A percentile compares a stretch with the other conserved stretches of the same genome.
These are phyloP conservation scores for Thamnophis elegans DNA, from an alignment of 2,797 vertebrate species.

Conservation along the genomic window DNA sequence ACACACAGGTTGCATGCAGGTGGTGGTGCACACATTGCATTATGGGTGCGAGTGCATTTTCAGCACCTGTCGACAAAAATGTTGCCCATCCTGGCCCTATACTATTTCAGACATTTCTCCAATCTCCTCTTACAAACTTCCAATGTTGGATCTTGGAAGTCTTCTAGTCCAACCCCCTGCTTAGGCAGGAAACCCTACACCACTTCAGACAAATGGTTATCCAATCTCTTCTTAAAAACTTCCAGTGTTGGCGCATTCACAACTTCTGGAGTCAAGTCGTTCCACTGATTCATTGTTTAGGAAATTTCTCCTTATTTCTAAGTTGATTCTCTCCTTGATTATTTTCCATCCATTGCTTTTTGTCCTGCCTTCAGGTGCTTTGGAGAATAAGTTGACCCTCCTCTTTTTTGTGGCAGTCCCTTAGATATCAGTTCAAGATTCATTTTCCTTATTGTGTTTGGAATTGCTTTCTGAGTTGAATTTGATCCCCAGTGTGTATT, in stretches of 20 bases:
- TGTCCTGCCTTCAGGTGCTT: neutral
- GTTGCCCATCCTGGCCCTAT: too few species aligned
- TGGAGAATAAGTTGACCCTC: neutral
- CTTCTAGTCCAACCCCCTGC: neutral
- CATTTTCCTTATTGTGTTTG: neutral
- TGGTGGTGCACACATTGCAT: too few species aligned
- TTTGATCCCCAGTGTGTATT: slow-evolving; percentile 15
- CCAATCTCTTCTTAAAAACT: neutral
- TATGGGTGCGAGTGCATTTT: too few species aligned
- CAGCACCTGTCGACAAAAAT: too few species aligned
- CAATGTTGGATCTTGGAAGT: neutral
- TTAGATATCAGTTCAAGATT: neutral
- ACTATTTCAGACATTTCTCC: too few species aligned
- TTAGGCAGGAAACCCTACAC: neutral
- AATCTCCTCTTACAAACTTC: too few species aligned
- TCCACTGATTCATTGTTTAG: neutral
- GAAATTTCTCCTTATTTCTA: neutral
- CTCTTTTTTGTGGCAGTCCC: neutral
- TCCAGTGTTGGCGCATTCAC: neutral
- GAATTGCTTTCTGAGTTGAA: neutral
- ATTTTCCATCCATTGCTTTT: neutral
- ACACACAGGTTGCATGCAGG: too few species aligned
- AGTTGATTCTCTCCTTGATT: neutral
- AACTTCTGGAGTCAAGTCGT: neutral
- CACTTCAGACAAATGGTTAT: neutral